Base-by-base conservation (phyloP, 2,113 vertebrate species). In the Fregetta grallaria region DNA sequence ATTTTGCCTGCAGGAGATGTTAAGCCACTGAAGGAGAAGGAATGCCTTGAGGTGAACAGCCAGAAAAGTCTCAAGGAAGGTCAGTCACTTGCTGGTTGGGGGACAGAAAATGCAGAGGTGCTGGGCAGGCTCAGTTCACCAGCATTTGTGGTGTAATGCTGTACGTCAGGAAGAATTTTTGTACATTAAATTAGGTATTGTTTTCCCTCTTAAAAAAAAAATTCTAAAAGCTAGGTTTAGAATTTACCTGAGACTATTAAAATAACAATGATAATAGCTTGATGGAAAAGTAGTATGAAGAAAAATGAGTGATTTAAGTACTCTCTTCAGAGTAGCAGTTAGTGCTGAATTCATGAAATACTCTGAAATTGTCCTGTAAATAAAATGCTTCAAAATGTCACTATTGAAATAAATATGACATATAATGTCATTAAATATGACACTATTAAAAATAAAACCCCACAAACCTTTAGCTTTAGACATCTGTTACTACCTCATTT, bases 21-120 rank as follows among this genome's bases (percentile, higher is more conserved):
- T 16, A 98, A 98, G 75, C 95, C 97, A 2, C 91, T 97, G 83
- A 98, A 98, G 98, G 98, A 98, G 75, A 98, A 98, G 96, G 98
- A 98, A 98, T 98, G 98, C 91, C 98, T 98, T 94, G 98, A 98
- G 68, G 95, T 90, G 78, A 98, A 86, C 98, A 97, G 96, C 98
- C 98, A 98, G 96, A 98, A 98, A 86, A 98, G 97, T 96, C 98
- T 98, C 61, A 98, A 98, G 98, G 98, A 98, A 98, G 98, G 98
- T 98, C 97, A 98, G 98, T 98, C 61, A 42, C 85, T 96, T 65
- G 94, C 56, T 45, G 73, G 73, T 59, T 52, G 56, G 56, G 94
- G 95, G 61, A 53, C 56, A 49, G 73, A 34, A 65, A 73, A 63
- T 34, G 83, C 80, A n/a, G 10, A n/a, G 29, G 77, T 52, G 36